These are phyloP conservation scores for Drosophila chauvacae DNA, from an alignment of 1,140 invertebrate species.

Conservation along the genomic window DNA sequence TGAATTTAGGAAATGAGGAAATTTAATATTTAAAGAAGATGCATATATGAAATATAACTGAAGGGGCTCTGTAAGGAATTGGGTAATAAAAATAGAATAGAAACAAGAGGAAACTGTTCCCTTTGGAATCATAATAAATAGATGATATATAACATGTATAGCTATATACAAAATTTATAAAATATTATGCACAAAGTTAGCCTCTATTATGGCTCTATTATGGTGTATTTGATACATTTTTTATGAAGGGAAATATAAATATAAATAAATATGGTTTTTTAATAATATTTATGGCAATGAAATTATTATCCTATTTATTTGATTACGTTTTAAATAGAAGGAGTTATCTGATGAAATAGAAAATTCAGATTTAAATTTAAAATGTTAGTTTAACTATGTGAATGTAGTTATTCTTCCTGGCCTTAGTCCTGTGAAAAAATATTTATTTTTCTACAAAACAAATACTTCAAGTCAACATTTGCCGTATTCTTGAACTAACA, in stretches of 20 bases:
- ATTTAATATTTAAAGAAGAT: constrained; percentile 26
- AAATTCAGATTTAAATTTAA: too few relatives aligned
- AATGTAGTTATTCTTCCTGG: neutral
- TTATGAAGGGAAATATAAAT: too few relatives aligned
- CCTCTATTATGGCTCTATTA: too few relatives aligned
- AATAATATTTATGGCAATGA: too few relatives aligned
- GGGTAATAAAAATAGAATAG: neutral
- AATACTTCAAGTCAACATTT: neutral
- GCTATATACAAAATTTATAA: too few relatives aligned
- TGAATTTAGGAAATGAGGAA: constrained; percentile 19
- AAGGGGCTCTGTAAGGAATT: neutral
- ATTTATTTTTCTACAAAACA: neutral
- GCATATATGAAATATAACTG: constrained; percentile 2
- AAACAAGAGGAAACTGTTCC: neutral
- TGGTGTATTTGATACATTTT: neutral
- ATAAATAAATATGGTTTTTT: too few relatives aligned
- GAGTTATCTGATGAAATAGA: too few relatives aligned
- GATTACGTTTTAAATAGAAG: too few relatives aligned
- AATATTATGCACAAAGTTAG: neutral
- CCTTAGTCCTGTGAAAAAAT: neutral
- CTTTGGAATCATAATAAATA: neutral
- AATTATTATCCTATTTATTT: too few relatives aligned
- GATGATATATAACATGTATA: too few relatives aligned
- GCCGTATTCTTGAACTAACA: too few relatives aligned
- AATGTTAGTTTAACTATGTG: too few relatives aligned